Evolutionary conservation across 2,888 invertebrate genomes (phyloP).

Genomic region (Pseudococcus longispinus): DNA sequence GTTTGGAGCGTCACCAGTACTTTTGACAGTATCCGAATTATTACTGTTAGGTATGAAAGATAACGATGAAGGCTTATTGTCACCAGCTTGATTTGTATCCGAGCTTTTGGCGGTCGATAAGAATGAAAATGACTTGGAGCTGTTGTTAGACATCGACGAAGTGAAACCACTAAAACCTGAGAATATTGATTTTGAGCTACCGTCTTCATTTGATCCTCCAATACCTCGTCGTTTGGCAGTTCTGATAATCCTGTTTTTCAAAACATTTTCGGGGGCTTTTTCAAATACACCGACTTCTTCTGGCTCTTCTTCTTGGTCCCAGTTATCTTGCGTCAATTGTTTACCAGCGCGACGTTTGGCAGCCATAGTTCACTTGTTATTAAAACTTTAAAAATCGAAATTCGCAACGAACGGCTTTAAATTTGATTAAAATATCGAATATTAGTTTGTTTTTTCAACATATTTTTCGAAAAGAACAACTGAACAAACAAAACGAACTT

Average conservation of each 20-base stretch:
- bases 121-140: slow-evolving; percentile 58
- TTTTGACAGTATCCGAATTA: not conserved
- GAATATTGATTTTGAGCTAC: slow-evolving; percentile 58
- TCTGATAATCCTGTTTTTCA: slow-evolving; percentile 79
- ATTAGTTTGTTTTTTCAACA: not conserved
- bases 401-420: not conserved
- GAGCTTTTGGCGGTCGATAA: slow-evolving; percentile 56
- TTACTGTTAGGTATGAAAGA: not conserved
- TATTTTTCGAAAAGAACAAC: not conserved
- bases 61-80: not conserved
- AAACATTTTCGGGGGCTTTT: slow-evolving; percentile 67
- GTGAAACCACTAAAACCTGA: slow-evolving; percentile 59
- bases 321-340: slow-evolving; percentile 83
- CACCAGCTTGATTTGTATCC: not conserved
- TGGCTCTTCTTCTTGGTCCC: slow-evolving; percentile 70
- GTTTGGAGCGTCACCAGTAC: not conserved
- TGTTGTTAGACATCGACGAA: not conserved
- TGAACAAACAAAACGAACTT: not conserved
- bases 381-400: not conserved
- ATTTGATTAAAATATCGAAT: not conserved
- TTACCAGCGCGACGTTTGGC: slow-evolving; percentile 75
- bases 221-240: slow-evolving; percentile 66
- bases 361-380: not conserved
- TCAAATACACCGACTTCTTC: slow-evolving; percentile 61
- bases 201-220: slow-evolving; percentile 45